A percentile compares a stretch with the other conserved stretches of the same genome.
phyloP scores from a whole-genome alignment of 2,888 invertebrate genomes.

The Frankliniella intonsa region DNA sequence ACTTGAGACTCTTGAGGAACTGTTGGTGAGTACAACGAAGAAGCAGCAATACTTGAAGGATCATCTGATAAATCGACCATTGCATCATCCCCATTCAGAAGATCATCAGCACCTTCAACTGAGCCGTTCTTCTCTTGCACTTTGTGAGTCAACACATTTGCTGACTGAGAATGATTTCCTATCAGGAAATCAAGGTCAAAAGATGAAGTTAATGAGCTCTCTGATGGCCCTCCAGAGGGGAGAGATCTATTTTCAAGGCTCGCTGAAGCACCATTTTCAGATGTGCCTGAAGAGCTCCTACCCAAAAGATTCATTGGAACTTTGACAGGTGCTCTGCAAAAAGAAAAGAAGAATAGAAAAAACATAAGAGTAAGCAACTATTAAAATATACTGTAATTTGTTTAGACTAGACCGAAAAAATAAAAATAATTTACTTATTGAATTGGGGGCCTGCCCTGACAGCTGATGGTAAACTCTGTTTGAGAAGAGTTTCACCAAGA shows the following conservation, averaged over 20 bases:
- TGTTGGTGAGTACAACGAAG: not conserved
- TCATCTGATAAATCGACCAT: conserved; percentile 56
- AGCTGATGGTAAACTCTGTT: conserved; percentile 58
- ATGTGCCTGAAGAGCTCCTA: conserved; percentile 39
- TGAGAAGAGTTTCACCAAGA: conserved; percentile 73
- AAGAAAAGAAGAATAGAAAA: not conserved
- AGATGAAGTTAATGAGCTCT: not conserved
- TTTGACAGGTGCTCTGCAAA: conserved; percentile 53
- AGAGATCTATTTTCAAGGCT: not conserved
- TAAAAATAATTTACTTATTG: conserved; percentile 45
- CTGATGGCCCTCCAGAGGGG: not conserved
- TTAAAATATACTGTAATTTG: not conserved
- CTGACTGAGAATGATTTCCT: not conserved
- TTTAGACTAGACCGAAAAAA: not conserved
- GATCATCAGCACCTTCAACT: conserved; percentile 29
- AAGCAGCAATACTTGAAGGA: conserved; percentile 40
- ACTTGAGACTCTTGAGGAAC: not conserved
- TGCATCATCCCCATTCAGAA: conserved; percentile 48
- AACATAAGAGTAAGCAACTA: not conserved
- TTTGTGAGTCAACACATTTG: not conserved
- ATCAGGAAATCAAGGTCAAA: not conserved
- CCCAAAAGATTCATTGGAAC: conserved; percentile 61
- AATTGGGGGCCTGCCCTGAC: conserved; percentile 47
- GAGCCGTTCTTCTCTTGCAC: not conserved
- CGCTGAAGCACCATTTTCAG: not conserved